A percentile compares a stretch with the other conserved stretches of the same genome.
phyloP scores from a whole-genome alignment of 2,113 vertebrate genomes.

The Xiphophorus maculatus region DNA sequence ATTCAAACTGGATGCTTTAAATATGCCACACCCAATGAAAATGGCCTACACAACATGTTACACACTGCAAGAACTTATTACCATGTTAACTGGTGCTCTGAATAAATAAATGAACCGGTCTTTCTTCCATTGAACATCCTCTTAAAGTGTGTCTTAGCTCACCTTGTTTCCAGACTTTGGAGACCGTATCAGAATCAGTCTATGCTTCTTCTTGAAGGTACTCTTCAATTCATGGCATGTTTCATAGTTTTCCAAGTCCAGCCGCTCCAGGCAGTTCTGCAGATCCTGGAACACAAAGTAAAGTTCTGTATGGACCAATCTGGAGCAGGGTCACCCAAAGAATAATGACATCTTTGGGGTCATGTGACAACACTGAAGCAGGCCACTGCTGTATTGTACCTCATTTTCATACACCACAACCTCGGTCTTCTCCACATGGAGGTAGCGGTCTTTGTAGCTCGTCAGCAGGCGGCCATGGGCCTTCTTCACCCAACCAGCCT shows the following conservation, averaged over 20 bases:
- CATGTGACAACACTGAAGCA: background rate
- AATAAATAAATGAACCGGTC: background rate
- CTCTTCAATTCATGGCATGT: slow-evolving; percentile 90
- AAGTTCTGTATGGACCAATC: background rate
- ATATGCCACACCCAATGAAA: too few relatives aligned
- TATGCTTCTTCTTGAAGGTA: slow-evolving; percentile 87
- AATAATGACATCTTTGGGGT: background rate
- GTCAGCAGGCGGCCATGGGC: slow-evolving; percentile 84
- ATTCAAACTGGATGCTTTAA: too few relatives aligned
- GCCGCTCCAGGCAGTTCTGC: slow-evolving; percentile 88
- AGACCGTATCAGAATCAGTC: slow-evolving; percentile 87
- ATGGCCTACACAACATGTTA: too few relatives aligned
- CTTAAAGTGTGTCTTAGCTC: slow-evolving; percentile 38
- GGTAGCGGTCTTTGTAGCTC: slow-evolving; percentile 92
- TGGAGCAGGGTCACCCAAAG: background rate
- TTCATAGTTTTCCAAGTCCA: slow-evolving; percentile 92
- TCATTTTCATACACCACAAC: slow-evolving; percentile 89
- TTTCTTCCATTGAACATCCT: background rate
- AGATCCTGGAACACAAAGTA: slow-evolving; percentile 81
- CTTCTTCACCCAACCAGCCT: slow-evolving; percentile 95
- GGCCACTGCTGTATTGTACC: slow-evolving; percentile 38
- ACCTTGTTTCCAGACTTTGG: slow-evolving; percentile 89
- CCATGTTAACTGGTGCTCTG: too few relatives aligned
- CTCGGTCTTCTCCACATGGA: slow-evolving; percentile 87
- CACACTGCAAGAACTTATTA: too few relatives aligned